These are phyloP conservation scores for Chaetophractus vellerosus DNA, from an alignment of 2,797 vertebrate species.

Conservation along the genomic window DNA sequence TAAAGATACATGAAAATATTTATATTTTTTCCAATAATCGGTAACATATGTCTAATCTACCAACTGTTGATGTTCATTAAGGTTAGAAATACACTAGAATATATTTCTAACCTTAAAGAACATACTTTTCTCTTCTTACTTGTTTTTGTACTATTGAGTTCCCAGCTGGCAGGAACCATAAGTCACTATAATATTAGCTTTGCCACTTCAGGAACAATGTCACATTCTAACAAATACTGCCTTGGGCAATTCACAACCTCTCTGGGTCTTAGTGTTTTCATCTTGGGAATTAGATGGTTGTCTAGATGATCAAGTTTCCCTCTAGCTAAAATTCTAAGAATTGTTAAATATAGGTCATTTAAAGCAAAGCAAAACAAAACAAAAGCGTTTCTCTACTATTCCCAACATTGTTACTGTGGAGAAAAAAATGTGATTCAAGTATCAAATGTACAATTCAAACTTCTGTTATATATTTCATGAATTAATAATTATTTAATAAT, in stretches of 20 bases:
- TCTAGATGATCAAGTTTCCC: not conserved
- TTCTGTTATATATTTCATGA: not conserved
- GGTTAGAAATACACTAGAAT: not conserved
- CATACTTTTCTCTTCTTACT: not conserved
- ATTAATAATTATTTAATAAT: constrained; percentile 5
- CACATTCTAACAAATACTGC: not conserved
- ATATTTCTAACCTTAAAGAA: not conserved
- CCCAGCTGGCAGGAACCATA: not conserved
- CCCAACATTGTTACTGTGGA: not conserved
- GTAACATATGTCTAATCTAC: not conserved
- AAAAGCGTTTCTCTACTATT: not conserved
- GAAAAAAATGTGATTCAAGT: constrained; percentile 16
- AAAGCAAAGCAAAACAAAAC: not conserved
- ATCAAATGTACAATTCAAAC: not conserved
- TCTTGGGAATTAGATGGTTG: not conserved
- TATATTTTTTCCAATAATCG: constrained; percentile 6
- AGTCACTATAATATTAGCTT: not conserved
- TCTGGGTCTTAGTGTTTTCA: not conserved
- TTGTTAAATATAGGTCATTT: not conserved
- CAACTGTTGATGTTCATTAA: not conserved
- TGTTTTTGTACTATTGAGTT: not conserved
- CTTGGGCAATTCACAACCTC: not conserved
- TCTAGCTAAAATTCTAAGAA: not conserved
- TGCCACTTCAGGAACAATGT: not conserved
- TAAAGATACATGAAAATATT: not conserved